These are phyloP conservation scores for Hypena proboscidalis DNA, from an alignment of 2,888 invertebrate genomes.

Conservation along the genomic window DNA sequence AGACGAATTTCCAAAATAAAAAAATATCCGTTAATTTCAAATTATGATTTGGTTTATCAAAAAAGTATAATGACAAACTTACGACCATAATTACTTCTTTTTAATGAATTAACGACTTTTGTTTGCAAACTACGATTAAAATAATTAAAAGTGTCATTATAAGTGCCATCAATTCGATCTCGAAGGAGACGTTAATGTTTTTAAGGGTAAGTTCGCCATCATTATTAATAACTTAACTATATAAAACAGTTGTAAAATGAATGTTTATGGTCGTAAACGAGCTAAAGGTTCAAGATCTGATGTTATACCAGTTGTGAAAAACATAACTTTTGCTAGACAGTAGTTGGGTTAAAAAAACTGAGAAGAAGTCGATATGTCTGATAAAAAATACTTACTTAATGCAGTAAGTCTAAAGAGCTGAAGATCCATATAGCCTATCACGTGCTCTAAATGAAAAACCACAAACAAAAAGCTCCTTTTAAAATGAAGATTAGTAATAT, in stretches of 20 bases:
- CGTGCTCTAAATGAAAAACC: too few relatives aligned
- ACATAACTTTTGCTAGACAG: neutral
- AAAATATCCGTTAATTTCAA: conserved; percentile 12
- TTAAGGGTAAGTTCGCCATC: conserved; percentile 64
- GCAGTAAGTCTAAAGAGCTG: too few relatives aligned
- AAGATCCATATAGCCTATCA: too few relatives aligned
- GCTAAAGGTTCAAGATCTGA: neutral
- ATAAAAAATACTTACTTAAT: too few relatives aligned
- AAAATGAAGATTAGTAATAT: too few relatives aligned
- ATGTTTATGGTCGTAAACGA: conserved; percentile 26
- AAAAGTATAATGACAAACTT: conserved; percentile 45
- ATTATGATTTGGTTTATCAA: conserved; percentile 36
- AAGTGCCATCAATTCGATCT: conserved; percentile 80
- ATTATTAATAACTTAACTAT: conserved; percentile 70
- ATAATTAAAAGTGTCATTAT: conserved; percentile 85
- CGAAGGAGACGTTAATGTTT: conserved; percentile 79
- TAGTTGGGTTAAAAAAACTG: too few relatives aligned
- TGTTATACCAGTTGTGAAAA: neutral
- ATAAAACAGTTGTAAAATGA: conserved; percentile 58
- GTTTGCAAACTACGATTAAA: conserved; percentile 78
- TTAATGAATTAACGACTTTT: conserved; percentile 82
- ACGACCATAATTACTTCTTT: conserved; percentile 70
- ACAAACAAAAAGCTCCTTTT: too few relatives aligned
- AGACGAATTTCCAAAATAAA: too few relatives aligned
- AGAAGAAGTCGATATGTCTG: too few relatives aligned